These are phyloP conservation scores for Drosophila mayaguana DNA, from an alignment of 2,888 invertebrate species.

Conservation along the genomic window DNA sequence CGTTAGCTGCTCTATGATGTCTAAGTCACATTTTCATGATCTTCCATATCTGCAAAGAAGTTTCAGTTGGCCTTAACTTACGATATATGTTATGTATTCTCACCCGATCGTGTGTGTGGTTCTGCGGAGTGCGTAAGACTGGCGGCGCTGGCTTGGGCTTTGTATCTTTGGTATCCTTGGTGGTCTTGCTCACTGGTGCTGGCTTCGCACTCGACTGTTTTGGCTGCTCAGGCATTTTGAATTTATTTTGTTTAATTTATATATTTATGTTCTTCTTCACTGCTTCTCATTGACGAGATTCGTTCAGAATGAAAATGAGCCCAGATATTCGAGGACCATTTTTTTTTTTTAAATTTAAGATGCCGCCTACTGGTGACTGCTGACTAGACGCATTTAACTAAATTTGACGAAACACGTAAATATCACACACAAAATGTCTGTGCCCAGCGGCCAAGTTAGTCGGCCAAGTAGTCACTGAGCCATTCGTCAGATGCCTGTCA, in stretches of 20 bases:
- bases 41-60: slow-evolving; percentile 60
- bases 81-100: slow-evolving; percentile 5
- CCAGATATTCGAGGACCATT: slow-evolving; percentile 18
- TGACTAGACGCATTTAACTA: slow-evolving; percentile 22
- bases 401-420: slow-evolving; percentile 34
- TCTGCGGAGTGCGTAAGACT: slow-evolving; percentile 14
- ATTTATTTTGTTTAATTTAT: not conserved
- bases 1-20: no score
- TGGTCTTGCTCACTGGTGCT: slow-evolving; percentile 3
- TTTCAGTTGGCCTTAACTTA: not conserved
- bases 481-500: slow-evolving; percentile 59
- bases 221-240: slow-evolving; percentile 57
- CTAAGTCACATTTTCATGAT: slow-evolving; percentile 65
- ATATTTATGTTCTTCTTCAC: not conserved
- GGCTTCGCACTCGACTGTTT: slow-evolving; percentile 19
- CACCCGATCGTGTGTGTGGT: slow-evolving; percentile 60
- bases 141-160: slow-evolving; percentile 4
- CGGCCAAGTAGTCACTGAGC: slow-evolving; percentile 41
- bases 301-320: slow-evolving; percentile 6
- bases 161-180: not conserved
- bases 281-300: not conserved
- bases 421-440: slow-evolving; percentile 32
- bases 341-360: slow-evolving; percentile 49
- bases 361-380: slow-evolving; percentile 51
- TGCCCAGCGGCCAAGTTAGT: slow-evolving; percentile 36